phyloP scores from a whole-genome alignment of 2,113 vertebrate genomes.

The Pangasianodon gigas region DNA sequence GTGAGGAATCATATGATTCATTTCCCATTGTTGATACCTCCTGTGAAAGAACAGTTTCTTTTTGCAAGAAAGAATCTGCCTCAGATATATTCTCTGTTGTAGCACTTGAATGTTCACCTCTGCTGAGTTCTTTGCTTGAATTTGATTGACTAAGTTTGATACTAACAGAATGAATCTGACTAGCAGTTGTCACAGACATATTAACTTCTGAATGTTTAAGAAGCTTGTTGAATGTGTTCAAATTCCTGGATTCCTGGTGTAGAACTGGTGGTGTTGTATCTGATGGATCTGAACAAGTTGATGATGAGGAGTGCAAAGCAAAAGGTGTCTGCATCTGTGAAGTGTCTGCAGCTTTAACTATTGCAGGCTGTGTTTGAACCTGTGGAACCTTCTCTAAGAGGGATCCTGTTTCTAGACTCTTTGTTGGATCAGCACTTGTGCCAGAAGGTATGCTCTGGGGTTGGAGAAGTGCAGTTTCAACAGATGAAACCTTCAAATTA shows the following conservation, averaged over 20 bases:
- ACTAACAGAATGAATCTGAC: slow-evolving; percentile 53
- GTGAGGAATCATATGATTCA: slow-evolving; percentile 74
- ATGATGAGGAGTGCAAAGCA: slow-evolving; percentile 40
- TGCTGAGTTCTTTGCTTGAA: slow-evolving; percentile 52
- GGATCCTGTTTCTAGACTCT: slow-evolving; percentile 41
- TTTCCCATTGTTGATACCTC: slow-evolving; percentile 82
- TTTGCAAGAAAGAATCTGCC: slow-evolving; percentile 74
- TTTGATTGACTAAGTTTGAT: slow-evolving; percentile 54
- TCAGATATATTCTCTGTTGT: slow-evolving; percentile 62
- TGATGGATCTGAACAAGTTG: slow-evolving; percentile 48
- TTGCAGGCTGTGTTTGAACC: slow-evolving; percentile 49
- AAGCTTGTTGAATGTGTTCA: slow-evolving; percentile 50
- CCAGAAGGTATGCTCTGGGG: slow-evolving; percentile 48
- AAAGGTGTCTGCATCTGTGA: slow-evolving; percentile 47
- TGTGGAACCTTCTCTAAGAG: slow-evolving; percentile 48
- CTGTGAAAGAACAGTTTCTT: slow-evolving; percentile 72
- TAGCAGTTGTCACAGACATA: slow-evolving; percentile 47
- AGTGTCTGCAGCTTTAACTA: slow-evolving; percentile 49
- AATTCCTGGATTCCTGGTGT: slow-evolving; percentile 62
- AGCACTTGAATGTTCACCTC: slow-evolving; percentile 51
- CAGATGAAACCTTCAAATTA: slow-evolving; percentile 48
- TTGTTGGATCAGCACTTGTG: slow-evolving; percentile 45
- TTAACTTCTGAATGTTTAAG: slow-evolving; percentile 53
- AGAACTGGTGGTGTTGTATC: slow-evolving; percentile 45
- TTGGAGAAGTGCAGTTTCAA: slow-evolving; percentile 52